Percentiles rank a stretch among this genome's conserved stretches.
phyloP scores from a whole-genome alignment of 2,888 invertebrate genomes.

The Lepetodrilus schrolli region DNA sequence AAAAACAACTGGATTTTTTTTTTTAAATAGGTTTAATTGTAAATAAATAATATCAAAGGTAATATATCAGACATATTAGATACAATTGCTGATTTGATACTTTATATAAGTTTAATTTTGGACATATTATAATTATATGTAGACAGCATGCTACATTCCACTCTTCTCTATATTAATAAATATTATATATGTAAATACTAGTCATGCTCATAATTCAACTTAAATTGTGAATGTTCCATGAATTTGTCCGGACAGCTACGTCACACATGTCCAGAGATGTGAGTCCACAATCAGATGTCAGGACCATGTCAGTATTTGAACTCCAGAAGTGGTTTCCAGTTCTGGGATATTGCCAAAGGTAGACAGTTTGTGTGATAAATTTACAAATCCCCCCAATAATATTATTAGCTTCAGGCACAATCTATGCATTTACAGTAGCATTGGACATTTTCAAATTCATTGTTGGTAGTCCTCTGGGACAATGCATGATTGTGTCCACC shows the following conservation, averaged over 20 bases:
- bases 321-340: slow-evolving; percentile 96
- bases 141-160: not conserved
- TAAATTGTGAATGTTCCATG: too few relatives aligned
- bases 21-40: too few relatives aligned
- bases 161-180: too few relatives aligned
- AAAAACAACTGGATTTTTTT: too few relatives aligned
- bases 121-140: not conserved
- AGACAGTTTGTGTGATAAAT: slow-evolving; percentile 22
- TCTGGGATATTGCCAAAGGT: slow-evolving; percentile 85
- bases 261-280: slow-evolving; percentile 41
- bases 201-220: too few relatives aligned
- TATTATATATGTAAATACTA: too few relatives aligned
- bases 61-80: too few relatives aligned
- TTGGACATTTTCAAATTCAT: too few relatives aligned
- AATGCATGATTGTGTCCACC: too few relatives aligned
- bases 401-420: not conserved
- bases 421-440: not conserved
- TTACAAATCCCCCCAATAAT: not conserved
- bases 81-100: too few relatives aligned
- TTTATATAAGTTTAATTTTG: not conserved
- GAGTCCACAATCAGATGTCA: slow-evolving; percentile 82
- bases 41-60: too few relatives aligned
- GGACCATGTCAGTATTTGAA: slow-evolving; percentile 92
- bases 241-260: slow-evolving; percentile 38
- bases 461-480: too few relatives aligned